These are phyloP conservation scores for Planiliza haematocheilus DNA, from an alignment of 2,113 vertebrate genomes.

Conservation along the genomic window DNA sequence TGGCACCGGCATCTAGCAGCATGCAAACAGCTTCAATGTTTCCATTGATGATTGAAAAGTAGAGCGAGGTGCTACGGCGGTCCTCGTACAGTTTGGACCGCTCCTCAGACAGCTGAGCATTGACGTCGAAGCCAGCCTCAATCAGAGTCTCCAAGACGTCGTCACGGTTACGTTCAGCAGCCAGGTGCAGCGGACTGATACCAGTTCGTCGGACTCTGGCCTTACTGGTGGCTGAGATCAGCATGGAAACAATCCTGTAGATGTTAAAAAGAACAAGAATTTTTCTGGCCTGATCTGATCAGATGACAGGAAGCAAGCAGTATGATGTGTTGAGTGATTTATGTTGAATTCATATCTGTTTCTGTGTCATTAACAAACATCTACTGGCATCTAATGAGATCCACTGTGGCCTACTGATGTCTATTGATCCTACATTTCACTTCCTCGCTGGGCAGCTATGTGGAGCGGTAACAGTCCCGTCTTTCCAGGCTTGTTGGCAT, in stretches of 20 bases:
- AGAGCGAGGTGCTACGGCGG: slow-evolving; percentile 89
- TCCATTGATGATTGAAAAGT: slow-evolving; percentile 90
- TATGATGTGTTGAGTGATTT: too few species aligned
- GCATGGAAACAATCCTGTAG: slow-evolving; percentile 89
- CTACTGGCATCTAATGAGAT: too few species aligned
- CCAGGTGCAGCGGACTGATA: slow-evolving; percentile 94
- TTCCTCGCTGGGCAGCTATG: slow-evolving; percentile 89
- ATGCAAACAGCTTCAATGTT: slow-evolving; percentile 85
- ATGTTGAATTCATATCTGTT: too few species aligned
- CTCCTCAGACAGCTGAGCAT: slow-evolving; percentile 87
- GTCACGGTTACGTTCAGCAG: slow-evolving; percentile 89
- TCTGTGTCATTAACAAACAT: too few species aligned
- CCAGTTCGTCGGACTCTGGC: slow-evolving; percentile 87
- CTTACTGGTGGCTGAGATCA: slow-evolving; percentile 89
- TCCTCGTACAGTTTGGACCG: slow-evolving; percentile 90
- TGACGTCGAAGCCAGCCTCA: slow-evolving; percentile 89
- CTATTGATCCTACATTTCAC: slow-evolving; percentile 82
- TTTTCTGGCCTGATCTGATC: neutral
- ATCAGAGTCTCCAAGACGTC: slow-evolving; percentile 88
- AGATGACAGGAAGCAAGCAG: neutral
- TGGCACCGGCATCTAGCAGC: slow-evolving; percentile 89
- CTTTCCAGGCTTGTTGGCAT: slow-evolving; percentile 91
- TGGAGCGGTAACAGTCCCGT: slow-evolving; percentile 91
- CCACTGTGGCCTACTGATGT: too few species aligned
- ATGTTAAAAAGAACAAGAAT: neutral